Percentiles rank a stretch among this genome's conserved stretches.
Conservation (phyloP, 1,140 invertebrate genomes). For the Aporrectodea caliginosa region DNA sequence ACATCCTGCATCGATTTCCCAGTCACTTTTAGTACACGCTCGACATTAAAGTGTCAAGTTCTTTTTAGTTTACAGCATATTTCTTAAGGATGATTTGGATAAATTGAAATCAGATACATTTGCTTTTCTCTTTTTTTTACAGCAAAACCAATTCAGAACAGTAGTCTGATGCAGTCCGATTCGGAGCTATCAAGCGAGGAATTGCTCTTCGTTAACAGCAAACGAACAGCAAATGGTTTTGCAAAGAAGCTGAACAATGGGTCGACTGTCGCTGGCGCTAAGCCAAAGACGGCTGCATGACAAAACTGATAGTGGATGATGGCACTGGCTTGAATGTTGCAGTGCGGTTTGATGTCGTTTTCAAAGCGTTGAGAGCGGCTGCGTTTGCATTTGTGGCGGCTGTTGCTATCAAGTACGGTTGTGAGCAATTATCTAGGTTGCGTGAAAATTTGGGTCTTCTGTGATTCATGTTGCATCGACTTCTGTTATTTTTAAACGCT, state of each 20-base stretch:
- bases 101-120: too few relatives aligned
- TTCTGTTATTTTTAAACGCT: too few relatives aligned
- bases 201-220: slow-evolving; percentile 5
- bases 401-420: too few relatives aligned
- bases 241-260: not conserved
- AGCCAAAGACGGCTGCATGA: not conserved
- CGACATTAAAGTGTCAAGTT: too few relatives aligned
- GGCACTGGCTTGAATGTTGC: not conserved
- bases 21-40: too few relatives aligned
- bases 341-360: not conserved
- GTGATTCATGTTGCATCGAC: too few relatives aligned
- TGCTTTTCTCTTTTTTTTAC: not conserved
- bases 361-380: too few relatives aligned
- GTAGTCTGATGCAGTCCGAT: not conserved
- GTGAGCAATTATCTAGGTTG: not conserved
- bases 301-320: too few relatives aligned
- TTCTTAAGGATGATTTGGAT: too few relatives aligned
- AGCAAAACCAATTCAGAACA: not conserved
- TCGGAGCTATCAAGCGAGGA: slow-evolving; percentile 4
- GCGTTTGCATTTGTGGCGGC: too few relatives aligned
- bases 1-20: too few relatives aligned
- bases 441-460: not conserved
- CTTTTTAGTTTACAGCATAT: too few relatives aligned
- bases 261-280: not conserved
- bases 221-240: not conserved